phyloP scores from a whole-genome alignment of 1,140 invertebrate genomes.

The Patella vulgata region DNA sequence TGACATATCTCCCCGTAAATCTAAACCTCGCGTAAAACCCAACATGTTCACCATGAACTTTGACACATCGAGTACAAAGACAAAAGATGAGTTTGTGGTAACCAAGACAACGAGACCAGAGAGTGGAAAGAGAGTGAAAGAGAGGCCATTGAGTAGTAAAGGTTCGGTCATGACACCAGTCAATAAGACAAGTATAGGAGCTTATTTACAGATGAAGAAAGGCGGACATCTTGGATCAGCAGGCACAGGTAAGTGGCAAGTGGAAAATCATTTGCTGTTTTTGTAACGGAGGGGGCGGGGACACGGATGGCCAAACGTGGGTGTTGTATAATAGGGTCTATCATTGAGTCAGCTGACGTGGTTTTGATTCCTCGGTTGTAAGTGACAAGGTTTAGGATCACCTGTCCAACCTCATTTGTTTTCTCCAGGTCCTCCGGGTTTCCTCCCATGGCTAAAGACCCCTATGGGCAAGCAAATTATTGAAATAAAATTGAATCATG shows the following conservation, averaged over 20 bases:
- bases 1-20: no score
- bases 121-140: conserved; percentile 30
- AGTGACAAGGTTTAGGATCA: no score
- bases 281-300: background rate
- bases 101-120: conserved; percentile 30
- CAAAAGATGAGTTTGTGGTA: conserved; percentile 39
- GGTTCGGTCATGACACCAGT: conserved; percentile 35
- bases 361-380: no score
- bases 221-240: conserved; percentile 32
- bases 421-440: no score
- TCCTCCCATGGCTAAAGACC: no score
- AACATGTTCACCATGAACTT: conserved; percentile 14
- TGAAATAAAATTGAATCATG: no score
- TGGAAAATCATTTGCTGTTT: background rate
- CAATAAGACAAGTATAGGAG: conserved; percentile 51
- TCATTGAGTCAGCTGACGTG: no score
- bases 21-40: background rate
- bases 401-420: no score
- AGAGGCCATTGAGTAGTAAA: conserved; percentile 30
- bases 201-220: conserved; percentile 56
- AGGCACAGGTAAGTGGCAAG: conserved; percentile 13
- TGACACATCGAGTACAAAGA: conserved; percentile 11
- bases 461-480: no score
- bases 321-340: no score
- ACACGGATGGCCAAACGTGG: background rate